Evolutionary conservation across 2,113 vertebrate species (phyloP).

Genomic region (Struthidea cinerea): DNA sequence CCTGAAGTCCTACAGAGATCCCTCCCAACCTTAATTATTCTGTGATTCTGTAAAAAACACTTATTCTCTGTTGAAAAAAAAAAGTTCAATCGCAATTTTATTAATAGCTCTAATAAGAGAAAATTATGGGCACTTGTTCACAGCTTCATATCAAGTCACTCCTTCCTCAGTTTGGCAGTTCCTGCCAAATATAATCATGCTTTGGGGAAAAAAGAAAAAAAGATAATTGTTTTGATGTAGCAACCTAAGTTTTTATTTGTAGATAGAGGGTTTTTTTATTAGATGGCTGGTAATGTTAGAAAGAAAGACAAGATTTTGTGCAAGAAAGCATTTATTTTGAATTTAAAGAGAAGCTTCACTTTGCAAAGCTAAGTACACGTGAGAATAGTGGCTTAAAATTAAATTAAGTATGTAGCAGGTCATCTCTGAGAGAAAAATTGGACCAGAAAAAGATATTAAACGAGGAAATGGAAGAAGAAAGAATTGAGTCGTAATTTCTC

Average conservation of each 20-base stretch:
- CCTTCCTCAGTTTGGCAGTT: not conserved
- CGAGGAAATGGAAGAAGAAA: not conserved
- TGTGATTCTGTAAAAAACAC: not conserved
- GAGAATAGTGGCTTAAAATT: not conserved
- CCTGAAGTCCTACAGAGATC: not conserved
- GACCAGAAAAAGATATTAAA: not conserved
- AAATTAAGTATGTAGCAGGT: not conserved
- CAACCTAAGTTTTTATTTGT: not conserved
- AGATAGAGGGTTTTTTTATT: not conserved
- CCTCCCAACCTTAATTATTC: not conserved
- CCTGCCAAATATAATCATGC: not conserved
- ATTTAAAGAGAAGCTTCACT: not conserved
- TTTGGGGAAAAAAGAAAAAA: not conserved
- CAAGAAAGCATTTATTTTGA: not conserved
- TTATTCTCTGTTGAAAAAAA: not conserved
- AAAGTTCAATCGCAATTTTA: not conserved
- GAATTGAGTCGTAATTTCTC: not conserved
- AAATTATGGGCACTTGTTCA: not conserved
- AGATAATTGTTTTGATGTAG: not conserved
- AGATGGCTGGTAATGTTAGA: not conserved
- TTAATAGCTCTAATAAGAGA: not conserved
- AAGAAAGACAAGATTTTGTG: not conserved
- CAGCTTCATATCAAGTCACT: not conserved
- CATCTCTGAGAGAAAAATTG: not conserved
- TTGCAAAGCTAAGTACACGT: not conserved